Percentiles rank a stretch among this genome's conserved stretches.
Conservation (phyloP, 2,888 invertebrate species). For the Azorinus chamasolen region DNA sequence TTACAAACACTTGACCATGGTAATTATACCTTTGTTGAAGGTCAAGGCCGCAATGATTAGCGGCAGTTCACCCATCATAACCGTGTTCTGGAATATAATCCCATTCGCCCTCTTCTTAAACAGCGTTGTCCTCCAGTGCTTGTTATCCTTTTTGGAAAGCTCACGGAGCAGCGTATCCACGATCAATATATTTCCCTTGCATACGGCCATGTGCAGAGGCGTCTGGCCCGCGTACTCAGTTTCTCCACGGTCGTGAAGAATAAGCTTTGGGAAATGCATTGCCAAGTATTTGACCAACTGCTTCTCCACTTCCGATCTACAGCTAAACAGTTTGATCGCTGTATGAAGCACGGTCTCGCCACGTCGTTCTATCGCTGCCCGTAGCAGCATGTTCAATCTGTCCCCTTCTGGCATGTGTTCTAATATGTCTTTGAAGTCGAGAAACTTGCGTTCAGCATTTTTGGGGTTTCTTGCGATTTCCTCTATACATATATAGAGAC, state of each 20-base stretch:
- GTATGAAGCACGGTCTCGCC: constrained; percentile 53
- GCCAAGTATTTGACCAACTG: constrained; percentile 27
- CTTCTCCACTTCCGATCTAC: constrained; percentile 23
- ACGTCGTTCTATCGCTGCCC: neutral
- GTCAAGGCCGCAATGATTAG: constrained; percentile 68
- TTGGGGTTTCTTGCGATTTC: no score
- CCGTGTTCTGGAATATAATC: constrained; percentile 63
- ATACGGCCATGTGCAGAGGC: constrained; percentile 67
- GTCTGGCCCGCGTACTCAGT: constrained; percentile 67
- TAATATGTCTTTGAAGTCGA: no score
- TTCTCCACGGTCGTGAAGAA: constrained; percentile 41
- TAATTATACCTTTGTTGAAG: constrained; percentile 51
- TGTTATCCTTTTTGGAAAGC: constrained; percentile 22
- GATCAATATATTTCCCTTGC: constrained; percentile 59
- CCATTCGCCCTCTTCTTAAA: constrained; percentile 55
- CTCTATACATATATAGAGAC: no score
- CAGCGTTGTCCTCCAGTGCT: constrained; percentile 36
- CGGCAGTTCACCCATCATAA: constrained; percentile 71
- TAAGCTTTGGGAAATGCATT: constrained; percentile 38
- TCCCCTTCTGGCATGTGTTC: no score
- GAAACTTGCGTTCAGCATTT: no score
- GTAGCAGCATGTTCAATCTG: no score
- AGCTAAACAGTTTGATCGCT: constrained; percentile 33
- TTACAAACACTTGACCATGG: no score
- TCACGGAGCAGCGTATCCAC: constrained; percentile 35